A percentile compares a stretch with the other conserved stretches of the same genome.
Conservation (phyloP, 2,888 invertebrate species). For the Pristionchus mayeri region DNA sequence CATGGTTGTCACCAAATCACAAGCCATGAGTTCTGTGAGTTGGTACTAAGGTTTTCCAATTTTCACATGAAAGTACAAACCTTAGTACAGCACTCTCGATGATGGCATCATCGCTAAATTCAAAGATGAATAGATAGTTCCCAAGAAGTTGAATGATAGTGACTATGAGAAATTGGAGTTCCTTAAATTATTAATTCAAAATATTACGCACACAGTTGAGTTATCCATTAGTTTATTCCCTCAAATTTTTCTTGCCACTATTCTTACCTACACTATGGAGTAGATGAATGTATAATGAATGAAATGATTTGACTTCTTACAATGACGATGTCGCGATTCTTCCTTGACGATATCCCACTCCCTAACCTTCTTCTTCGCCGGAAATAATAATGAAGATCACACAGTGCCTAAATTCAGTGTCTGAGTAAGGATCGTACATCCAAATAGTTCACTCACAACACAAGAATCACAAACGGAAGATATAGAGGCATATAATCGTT, state of each 20-base stretch:
- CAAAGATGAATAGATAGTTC: not conserved
- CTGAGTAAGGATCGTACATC: too few species aligned
- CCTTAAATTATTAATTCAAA: too few species aligned
- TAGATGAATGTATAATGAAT: too few species aligned
- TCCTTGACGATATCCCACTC: not conserved
- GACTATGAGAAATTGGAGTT: not conserved
- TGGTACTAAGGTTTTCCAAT: too few species aligned
- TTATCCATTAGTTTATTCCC: too few species aligned
- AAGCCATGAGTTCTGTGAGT: too few species aligned
- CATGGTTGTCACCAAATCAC: too few species aligned
- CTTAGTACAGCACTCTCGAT: slow-evolving; percentile 10
- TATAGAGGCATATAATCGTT: slow-evolving; percentile 1
- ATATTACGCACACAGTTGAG: too few species aligned
- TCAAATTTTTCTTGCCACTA: too few species aligned
- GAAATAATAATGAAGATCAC: not conserved
- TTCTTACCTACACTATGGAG: too few species aligned
- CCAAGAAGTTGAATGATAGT: slow-evolving; percentile 1
- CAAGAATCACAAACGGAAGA: not conserved
- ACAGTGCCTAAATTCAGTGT: not conserved
- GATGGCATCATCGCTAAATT: not conserved
- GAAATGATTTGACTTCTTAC: too few species aligned
- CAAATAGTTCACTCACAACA: not conserved
- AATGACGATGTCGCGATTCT: slow-evolving; percentile 9
- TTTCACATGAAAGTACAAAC: not conserved
- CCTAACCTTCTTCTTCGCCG: not conserved